Conservation (phyloP, 2,113 vertebrate species). For the Gavialis gangeticus region DNA sequence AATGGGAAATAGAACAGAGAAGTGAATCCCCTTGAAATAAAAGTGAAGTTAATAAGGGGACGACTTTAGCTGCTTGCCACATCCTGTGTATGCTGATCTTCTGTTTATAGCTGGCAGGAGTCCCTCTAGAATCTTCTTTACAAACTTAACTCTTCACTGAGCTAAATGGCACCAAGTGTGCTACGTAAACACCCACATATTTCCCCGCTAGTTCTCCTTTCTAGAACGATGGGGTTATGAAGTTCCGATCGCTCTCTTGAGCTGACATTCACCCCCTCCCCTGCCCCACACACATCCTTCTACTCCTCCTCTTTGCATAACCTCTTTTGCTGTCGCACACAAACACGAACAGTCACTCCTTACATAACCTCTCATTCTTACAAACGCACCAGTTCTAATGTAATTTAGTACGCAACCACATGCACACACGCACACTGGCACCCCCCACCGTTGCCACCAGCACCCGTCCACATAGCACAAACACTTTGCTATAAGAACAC, state of each 20-base stretch:
- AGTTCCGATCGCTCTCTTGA: rapidly evolving
- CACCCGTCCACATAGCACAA: not conserved
- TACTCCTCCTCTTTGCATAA: not conserved
- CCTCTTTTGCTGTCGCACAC: rapidly evolving
- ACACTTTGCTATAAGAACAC: not conserved
- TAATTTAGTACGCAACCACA: not conserved
- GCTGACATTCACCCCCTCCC: rapidly evolving
- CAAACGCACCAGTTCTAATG: not conserved
- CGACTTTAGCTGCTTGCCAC: slow-evolving; percentile 76
- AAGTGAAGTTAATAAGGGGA: slow-evolving; percentile 83
- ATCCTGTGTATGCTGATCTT: slow-evolving; percentile 78
- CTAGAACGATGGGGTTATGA: rapidly evolving
- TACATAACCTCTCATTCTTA: not conserved
- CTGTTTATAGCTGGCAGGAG: slow-evolving; percentile 73
- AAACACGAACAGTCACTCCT: not conserved
- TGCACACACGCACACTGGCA: rapidly evolving
- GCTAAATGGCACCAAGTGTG: not conserved
- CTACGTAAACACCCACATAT: not conserved
- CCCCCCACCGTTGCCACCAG: not conserved
- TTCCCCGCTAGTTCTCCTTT: not conserved
- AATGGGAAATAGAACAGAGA: slow-evolving; percentile 83
- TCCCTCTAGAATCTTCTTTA: slow-evolving; percentile 63
- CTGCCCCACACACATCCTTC: not conserved
- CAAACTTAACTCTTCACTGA: slow-evolving; percentile 72
- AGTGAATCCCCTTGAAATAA: slow-evolving; percentile 84